Evolutionary conservation across 2,797 vertebrate genomes (phyloP).

Genomic region (Tenualosa thibaudeaui): DNA sequence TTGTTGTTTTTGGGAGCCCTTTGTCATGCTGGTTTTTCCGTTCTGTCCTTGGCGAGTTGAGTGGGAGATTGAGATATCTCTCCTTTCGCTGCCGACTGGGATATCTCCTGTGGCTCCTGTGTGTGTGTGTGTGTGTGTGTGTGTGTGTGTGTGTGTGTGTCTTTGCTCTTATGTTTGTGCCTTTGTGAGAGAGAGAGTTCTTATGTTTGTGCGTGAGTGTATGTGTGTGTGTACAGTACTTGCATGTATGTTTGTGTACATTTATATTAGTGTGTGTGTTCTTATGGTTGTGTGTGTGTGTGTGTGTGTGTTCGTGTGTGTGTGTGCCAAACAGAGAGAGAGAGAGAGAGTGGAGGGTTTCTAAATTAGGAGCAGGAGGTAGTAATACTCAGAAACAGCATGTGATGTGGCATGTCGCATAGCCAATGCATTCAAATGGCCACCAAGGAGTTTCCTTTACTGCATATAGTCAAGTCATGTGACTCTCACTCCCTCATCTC

Average conservation of each 20-base stretch:
- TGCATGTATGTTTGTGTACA: background rate
- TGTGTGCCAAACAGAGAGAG: background rate
- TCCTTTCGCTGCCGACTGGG: background rate
- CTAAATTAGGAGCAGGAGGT: constrained; percentile 55
- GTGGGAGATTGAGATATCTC: constrained; percentile 23
- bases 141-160: background rate
- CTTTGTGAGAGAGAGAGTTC: constrained; percentile 8
- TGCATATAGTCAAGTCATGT: background rate
- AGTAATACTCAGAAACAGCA: constrained; percentile 39
- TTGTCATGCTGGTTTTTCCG: constrained; percentile 40
- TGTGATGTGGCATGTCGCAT: constrained; percentile 47
- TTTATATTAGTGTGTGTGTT: background rate
- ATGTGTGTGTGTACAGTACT: background rate
- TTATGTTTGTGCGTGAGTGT: constrained; percentile 21
- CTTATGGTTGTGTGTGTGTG: background rate
- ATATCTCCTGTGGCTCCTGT: background rate
- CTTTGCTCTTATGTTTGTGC: constrained; percentile 36
- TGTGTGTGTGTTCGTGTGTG: background rate
- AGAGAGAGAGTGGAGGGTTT: constrained; percentile 2
- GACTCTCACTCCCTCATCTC: background rate
- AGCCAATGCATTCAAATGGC: constrained; percentile 46
- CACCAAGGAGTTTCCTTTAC: constrained; percentile 29
- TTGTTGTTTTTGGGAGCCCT: constrained; percentile 53
- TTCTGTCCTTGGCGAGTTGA: constrained; percentile 21
- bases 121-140: constrained; percentile 7